Base-by-base conservation (phyloP, 1,140 invertebrate genomes). In the Limonius californicus region DNA sequence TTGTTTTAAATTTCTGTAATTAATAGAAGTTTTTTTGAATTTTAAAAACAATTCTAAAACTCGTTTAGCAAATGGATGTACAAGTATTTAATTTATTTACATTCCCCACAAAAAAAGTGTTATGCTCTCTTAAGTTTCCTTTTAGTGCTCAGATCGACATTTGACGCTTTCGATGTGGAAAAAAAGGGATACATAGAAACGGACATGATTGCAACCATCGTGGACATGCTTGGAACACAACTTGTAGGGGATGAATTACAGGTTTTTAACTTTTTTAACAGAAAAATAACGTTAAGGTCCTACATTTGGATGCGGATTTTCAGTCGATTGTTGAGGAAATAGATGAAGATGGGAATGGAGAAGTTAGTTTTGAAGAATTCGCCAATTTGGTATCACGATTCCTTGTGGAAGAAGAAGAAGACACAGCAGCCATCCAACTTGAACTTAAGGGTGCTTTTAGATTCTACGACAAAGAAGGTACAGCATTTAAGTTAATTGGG, bases 391-490 rank as follows among this genome's bases (percentile, higher is more conserved):
- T 83, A 8, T 67, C 74, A 0, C 62, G 66, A 54, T 76, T 76
- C 61, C 35, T 76, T 11, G 65, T 69, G 9, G 84, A 85, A 74
- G 83, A 82, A 32, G 83, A 88, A 61, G 85, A 87, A 72, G 88
- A 90, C 75, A 83, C 83, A 30, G 87, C 87, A 63, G 86, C 87
- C 0, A 85, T 91, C 71, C 79, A 86, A 67, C 79, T 83, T 62
- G 90, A 92, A 74, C 76, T 92, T 1, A 87, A 88, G 70, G 90
- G 92, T 77, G 90, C 89, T 32, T 92, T 92, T 77, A 78, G 89
- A 70, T 81, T 92, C 57, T 92, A 92, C 69, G 90, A 92, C 67
- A 84, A 82, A 74, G 85, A 88, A 75, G 79, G 86, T 83, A 68
- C 55, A 14, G 8, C 14, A 27, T 14, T 9, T 42, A n/a, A n/a